Base-by-base conservation (phyloP, 2,113 vertebrate species). In the Tetrao urogallus region DNA sequence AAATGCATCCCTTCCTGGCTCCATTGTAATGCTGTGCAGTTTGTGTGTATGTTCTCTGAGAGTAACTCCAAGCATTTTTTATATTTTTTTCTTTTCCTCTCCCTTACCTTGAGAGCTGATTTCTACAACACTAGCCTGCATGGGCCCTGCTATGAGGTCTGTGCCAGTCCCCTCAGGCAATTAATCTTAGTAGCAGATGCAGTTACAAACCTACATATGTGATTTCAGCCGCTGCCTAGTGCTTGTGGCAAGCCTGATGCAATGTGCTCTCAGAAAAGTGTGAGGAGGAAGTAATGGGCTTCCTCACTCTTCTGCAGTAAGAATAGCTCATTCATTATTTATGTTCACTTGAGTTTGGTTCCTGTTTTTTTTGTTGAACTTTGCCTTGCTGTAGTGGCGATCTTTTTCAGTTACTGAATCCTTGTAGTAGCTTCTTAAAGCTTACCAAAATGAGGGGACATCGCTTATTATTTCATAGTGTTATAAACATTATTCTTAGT, bases 71-170 rank as follows among this genome's bases (percentile, higher is more conserved):
- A 0, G 0, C 1, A 24, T 22, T 22, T 60, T 7, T 43, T 43
- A 14, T 15, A 38, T 43, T 43, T 43, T 43, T 14, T 57, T 22
- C 17, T 56, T 8, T 66, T 69, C 6, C 12, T 13, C 6, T 38
- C 20, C 42, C 22, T 36, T 38, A 15, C 28, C 36, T 64, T 0
- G 0, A 56, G 32, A 56, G 40, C 21, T 82, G 61, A 10, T 88
- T 63, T 77, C n/a, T 50, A 10, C 18, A 25, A 11, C 34, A 86
- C 56, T 66, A 64, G 18, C 4, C 18, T 34, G 4, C 0, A 0
- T 28, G 54, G 70, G 21, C 10, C 82, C 67, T 75, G 74, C 47
- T 57, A 52, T 13, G 47, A 30, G 47, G 28, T 27, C 40, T 34
- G 4, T 52, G 47, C 76, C 45, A 74, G 63, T 54, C 70, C 45